Conservation (phyloP, 2,888 invertebrate genomes). For the Agrilus biguttatus region DNA sequence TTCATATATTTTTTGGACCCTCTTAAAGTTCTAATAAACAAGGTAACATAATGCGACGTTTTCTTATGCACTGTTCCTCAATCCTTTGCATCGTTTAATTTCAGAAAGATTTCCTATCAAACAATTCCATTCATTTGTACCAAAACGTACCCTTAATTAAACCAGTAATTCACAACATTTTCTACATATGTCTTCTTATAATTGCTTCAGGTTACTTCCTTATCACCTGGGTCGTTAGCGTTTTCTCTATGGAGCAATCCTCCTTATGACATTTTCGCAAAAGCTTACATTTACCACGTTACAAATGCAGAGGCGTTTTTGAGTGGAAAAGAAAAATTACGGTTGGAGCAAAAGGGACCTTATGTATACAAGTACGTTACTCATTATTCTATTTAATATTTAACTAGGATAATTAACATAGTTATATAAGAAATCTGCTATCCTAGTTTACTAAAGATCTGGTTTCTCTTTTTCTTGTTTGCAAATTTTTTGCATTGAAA, state of each 20-base stretch:
- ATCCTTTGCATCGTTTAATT: background rate
- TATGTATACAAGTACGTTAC: constrained; percentile 63
- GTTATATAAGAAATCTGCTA: too few relatives aligned
- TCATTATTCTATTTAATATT: background rate
- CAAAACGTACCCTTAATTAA: too few relatives aligned
- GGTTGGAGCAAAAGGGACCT: constrained; percentile 60
- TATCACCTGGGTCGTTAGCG: constrained; percentile 36
- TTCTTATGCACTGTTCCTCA: too few relatives aligned
- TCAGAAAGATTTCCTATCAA: background rate
- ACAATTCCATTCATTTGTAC: too few relatives aligned
- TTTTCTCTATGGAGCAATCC: constrained; percentile 49
- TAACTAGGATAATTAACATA: too few relatives aligned
- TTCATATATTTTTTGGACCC: constrained; percentile 25
- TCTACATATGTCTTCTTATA: background rate
- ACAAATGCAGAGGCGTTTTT: constrained; percentile 61
- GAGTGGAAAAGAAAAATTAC: constrained; percentile 48
- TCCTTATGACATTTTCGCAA: constrained; percentile 48
- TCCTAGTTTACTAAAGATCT: too few relatives aligned
- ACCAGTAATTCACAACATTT: background rate
- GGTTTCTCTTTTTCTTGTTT: too few relatives aligned
- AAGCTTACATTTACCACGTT: constrained; percentile 61
- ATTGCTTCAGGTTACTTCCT: constrained; percentile 16
- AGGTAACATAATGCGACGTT: constrained; percentile 16
- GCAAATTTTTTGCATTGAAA: too few relatives aligned
- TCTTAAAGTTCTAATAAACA: constrained; percentile 19